These are phyloP conservation scores for Trochalopteron elliotii DNA, from an alignment of 2,113 vertebrate genomes.

Conservation along the genomic window DNA sequence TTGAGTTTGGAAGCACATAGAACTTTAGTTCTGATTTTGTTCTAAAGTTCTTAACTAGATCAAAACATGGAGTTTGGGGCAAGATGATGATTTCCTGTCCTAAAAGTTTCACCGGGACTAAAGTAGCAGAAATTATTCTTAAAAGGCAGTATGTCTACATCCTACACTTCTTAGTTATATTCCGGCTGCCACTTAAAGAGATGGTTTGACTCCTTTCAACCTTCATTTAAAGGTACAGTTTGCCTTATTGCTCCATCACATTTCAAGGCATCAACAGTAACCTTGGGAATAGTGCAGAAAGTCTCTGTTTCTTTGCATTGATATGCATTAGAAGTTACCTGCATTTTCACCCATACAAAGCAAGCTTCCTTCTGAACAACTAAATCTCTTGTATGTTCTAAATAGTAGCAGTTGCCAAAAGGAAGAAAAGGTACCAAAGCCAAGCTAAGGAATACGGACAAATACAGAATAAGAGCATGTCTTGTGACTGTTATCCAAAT, in stretches of 20 bases:
- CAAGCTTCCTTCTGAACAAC: neutral
- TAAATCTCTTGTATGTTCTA: neutral
- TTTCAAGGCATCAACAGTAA: neutral
- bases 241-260: neutral
- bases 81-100: neutral
- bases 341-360: neutral
- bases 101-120: neutral
- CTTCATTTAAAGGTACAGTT: neutral
- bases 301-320: neutral
- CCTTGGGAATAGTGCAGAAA: neutral
- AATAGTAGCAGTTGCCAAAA: neutral
- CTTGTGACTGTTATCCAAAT: neutral
- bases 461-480: neutral
- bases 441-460: neutral
- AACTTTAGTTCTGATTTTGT: neutral
- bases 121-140: neutral
- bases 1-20: neutral
- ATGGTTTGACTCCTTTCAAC: neutral
- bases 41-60: neutral
- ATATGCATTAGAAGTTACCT: neutral
- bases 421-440: neutral
- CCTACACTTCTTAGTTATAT: neutral
- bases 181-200: neutral
- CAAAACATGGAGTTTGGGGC: neutral
- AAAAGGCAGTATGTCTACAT: neutral